Base-by-base conservation (phyloP, 2,113 vertebrate species). In the Irena cyanogastra region DNA sequence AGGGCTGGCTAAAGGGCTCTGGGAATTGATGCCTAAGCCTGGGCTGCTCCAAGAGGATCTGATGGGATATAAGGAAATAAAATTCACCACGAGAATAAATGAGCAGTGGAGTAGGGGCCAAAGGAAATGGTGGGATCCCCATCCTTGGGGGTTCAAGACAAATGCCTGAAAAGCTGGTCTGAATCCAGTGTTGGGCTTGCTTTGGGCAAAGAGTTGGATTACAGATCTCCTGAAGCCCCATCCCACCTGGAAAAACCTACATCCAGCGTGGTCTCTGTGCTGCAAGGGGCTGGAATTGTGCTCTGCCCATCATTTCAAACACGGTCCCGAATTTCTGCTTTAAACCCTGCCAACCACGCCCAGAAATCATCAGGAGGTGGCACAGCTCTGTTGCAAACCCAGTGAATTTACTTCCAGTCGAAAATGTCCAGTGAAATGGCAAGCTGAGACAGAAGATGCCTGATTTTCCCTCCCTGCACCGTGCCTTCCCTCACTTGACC, bases 401-500 rank as follows among this genome's bases (percentile, higher is more conserved):
- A 33, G 5, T 23, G 30, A 9, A 83, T 83, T 44, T 31, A 11
- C 70, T 77, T 53, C 22, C 27, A 24, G 45, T 49, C 0, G 1
- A 64, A 81, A 91, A 63, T 3, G 5, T 3, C 60, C 42, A 16
- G 44, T 45, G 65, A 92, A 75, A 91, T 17, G 33, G 13, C 63
- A 65, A 75, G 69, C 88, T 74, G 14, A 60, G 44, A 11, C 10
- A 26, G 82, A 83, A 81, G 83, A 33, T 23, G 24, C 24, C 27
- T 28, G 71, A 5, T 20, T 77, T 69, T 60, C 8, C 8, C 18
- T 59, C n/a, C 57, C 68, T 52, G 28, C 52, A 10, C 60, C 7
- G 22, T 45, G 64, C 64, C 53, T 92, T 91, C 84, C 76, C 60
- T 83, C 90, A 84, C 89, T 93, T 95, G 93, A 93, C 93, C 94